phyloP scores from a whole-genome alignment of 2,113 vertebrate species.

The Eulacestoma nigropectus region DNA sequence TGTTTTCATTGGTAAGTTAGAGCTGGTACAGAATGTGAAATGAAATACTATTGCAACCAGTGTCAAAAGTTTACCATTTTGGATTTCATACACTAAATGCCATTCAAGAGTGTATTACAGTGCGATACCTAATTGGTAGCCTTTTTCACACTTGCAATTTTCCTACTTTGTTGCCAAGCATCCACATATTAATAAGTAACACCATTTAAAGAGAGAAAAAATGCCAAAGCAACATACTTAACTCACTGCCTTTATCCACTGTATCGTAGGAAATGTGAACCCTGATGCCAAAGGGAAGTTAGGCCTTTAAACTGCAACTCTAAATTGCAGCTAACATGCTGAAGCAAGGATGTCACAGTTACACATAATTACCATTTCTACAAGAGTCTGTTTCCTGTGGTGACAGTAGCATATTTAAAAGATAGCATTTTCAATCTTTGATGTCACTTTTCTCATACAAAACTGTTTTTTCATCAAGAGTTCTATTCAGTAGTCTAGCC shows the following conservation, averaged over 20 bases:
- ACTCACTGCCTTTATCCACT: background rate
- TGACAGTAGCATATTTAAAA: constrained; percentile 37
- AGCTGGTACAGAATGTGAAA: background rate
- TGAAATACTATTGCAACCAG: background rate
- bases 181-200: constrained; percentile 38
- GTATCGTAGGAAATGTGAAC: background rate
- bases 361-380: constrained; percentile 47
- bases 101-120: background rate
- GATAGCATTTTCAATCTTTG: constrained; percentile 39
- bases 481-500: background rate
- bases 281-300: constrained; percentile 18
- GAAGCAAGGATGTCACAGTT: constrained; percentile 41
- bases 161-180: constrained; percentile 12
- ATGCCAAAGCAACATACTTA: background rate
- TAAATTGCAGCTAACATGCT: constrained; percentile 30
- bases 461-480: background rate
- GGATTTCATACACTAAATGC: background rate
- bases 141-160: constrained; percentile 8
- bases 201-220: constrained; percentile 1
- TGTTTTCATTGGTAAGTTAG: background rate
- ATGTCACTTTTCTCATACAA: constrained; percentile 38
- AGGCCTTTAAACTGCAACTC: constrained; percentile 36
- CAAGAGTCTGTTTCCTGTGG: constrained; percentile 34
- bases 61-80: background rate
- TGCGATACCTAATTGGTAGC: background rate